Conservation (phyloP, 2,797 vertebrate species). For the Acipenser oxyrinchus region DNA sequence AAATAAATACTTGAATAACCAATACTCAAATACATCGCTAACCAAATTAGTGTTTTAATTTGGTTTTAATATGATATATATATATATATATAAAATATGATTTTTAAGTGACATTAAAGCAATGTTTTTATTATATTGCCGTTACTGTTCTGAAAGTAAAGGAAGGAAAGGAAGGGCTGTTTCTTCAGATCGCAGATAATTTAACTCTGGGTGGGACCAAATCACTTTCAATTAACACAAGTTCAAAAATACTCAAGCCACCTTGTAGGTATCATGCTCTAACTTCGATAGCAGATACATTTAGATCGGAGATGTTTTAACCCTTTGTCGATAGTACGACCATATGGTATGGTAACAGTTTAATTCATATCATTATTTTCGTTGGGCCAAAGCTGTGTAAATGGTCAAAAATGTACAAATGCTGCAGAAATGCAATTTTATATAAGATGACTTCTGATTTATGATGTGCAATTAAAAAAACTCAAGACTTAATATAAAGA, state of each 20-base stretch:
- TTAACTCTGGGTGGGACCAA: no score
- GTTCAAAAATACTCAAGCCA: neutral
- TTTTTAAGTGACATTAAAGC: no score
- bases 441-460: neutral
- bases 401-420: neutral
- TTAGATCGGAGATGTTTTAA: neutral
- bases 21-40: no score
- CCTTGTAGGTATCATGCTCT: neutral
- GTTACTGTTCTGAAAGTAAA: neutral
- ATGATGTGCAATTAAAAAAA: conserved; percentile 5
- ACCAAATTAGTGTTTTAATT: no score
- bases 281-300: neutral
- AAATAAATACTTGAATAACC: no score
- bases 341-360: neutral
- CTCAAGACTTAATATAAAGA: neutral
- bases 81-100: no score
- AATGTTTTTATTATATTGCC: neutral
- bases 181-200: no score
- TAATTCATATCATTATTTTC: neutral
- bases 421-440: conserved; percentile 10
- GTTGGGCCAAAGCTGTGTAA: no score
- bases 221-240: neutral
- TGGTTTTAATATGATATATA: no score
- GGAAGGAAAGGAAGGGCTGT: neutral
- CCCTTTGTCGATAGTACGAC: neutral